These are phyloP conservation scores for Anthopleura xanthogrammica DNA, from an alignment of 92 coral and sea anemone species.

Conservation along the genomic window DNA sequence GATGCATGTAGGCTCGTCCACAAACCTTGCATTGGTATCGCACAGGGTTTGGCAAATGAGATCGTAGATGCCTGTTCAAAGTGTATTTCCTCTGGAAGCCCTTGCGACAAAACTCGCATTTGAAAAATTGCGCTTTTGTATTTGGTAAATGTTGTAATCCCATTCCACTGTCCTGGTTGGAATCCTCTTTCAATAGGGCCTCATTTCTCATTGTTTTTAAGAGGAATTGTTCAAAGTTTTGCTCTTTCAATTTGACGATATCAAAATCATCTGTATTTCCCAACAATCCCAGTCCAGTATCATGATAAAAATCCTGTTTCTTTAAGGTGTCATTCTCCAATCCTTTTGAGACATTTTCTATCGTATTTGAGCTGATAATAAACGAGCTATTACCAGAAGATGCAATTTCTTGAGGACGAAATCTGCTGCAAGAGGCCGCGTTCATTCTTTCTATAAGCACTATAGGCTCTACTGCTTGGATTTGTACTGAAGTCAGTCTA, in stretches of 20 bases:
- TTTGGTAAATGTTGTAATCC: neutral
- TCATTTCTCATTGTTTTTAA: neutral
- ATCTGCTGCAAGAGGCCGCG: no score
- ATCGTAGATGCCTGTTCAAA: conserved; percentile 31
- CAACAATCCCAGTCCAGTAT: neutral
- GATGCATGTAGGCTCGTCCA: conserved; percentile 33
- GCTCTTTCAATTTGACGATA: neutral
- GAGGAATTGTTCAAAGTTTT: neutral
- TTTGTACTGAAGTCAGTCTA: neutral
- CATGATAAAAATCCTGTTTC: no score
- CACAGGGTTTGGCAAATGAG: conserved; percentile 33
- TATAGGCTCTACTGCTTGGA: neutral
- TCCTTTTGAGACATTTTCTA: no score
- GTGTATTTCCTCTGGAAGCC: conserved; percentile 37
- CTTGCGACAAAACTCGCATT: conserved; percentile 23
- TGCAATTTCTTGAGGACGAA: no score
- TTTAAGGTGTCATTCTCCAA: no score
- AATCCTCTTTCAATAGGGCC: neutral
- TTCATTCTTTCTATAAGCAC: no score
- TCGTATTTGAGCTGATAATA: no score
- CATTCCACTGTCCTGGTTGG: neutral
- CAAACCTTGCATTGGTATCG: conserved; percentile 27
- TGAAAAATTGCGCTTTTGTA: conserved; percentile 18
- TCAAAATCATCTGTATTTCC: neutral
- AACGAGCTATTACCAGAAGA: no score